These are phyloP conservation scores for Abrostola triplasia DNA, from an alignment of 2,888 invertebrate species.

Conservation along the genomic window DNA sequence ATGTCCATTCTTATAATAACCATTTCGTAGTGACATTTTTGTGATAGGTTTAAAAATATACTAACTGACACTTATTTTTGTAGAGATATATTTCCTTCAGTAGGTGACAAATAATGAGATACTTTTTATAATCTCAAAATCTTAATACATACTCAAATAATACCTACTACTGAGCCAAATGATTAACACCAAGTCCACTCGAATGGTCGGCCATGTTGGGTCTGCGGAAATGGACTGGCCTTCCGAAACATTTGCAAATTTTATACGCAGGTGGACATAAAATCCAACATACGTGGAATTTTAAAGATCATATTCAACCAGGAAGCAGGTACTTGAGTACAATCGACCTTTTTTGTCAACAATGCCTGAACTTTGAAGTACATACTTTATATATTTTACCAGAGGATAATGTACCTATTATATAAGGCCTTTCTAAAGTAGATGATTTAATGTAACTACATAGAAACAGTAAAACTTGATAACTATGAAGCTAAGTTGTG, in stretches of 20 bases:
- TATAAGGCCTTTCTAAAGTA: too few relatives aligned
- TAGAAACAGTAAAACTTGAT: too few relatives aligned
- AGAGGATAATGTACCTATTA: not conserved
- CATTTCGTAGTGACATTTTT: too few relatives aligned
- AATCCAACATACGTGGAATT: not conserved
- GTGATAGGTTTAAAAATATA: too few relatives aligned
- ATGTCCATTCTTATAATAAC: too few relatives aligned
- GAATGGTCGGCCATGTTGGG: constrained; percentile 56
- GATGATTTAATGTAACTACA: too few relatives aligned
- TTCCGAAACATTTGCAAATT: constrained; percentile 57
- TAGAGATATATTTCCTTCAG: too few relatives aligned
- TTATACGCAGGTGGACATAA: constrained; percentile 35
- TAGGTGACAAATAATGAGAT: too few relatives aligned
- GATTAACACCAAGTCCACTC: constrained; percentile 36
- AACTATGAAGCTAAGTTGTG: constrained; percentile 5
- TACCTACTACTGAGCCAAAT: constrained; percentile 18
- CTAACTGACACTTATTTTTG: too few relatives aligned
- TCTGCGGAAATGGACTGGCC: constrained; percentile 51
- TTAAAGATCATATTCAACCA: constrained; percentile 7
- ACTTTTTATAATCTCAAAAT: not conserved
- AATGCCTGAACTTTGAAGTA: not conserved
- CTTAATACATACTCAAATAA: constrained; percentile 3
- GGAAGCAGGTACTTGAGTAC: constrained; percentile 10
- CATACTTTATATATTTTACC: not conserved
- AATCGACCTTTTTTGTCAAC: constrained; percentile 25